Evolutionary conservation across 2,888 invertebrate genomes (phyloP), one percentile per base, ranked within the genome.

Genomic region (Scrobipalpa costella): DNA sequence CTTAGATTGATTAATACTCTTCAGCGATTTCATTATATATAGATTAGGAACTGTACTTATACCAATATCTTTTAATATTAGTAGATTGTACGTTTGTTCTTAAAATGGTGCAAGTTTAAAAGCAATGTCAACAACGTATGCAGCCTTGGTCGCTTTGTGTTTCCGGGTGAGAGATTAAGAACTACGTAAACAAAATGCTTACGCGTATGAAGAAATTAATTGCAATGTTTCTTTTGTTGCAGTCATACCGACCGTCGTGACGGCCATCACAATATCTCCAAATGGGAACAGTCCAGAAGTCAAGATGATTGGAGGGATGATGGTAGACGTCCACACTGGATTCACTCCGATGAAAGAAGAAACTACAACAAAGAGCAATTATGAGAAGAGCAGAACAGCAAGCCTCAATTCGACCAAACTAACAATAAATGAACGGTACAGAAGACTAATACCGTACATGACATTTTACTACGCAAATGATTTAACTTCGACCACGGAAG

Each of bases 401-500:
- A 78, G 71, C 33, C 66, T 68, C 7, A 85, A 86, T 70, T 71
- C 79, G 5, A 82, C 87, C 17, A 83, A 88, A 57, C 77, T 94
- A 50, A 88, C 91, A 7, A 84, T 92, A 55, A 93, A 93, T 62
- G 95, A 96, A 84, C 92, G 96, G 61, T 95, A 95, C 77, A 93
- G 96, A 74, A 92, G 97, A 68, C 84, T 97, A 59, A 94, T 97
- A 75, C 97, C 96, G 1, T 96, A 96, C 80, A 95, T 95, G 93
- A 96, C 95, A 40, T 97, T 95, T 84, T 96, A 96, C 81, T 89
- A 94, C n/a, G 93, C 92, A 50, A 93, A 94, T 65, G 93, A 94
- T 75, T 84, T 93, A 68, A 77, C 75, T 78, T 92, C 76, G 66
- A 88, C 83, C 62, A 87, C 80, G 67, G 86, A 82, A 61, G 64